Evolutionary conservation across 2,797 vertebrate genomes (phyloP).

Genomic region (Epinephelus malabaricus): DNA sequence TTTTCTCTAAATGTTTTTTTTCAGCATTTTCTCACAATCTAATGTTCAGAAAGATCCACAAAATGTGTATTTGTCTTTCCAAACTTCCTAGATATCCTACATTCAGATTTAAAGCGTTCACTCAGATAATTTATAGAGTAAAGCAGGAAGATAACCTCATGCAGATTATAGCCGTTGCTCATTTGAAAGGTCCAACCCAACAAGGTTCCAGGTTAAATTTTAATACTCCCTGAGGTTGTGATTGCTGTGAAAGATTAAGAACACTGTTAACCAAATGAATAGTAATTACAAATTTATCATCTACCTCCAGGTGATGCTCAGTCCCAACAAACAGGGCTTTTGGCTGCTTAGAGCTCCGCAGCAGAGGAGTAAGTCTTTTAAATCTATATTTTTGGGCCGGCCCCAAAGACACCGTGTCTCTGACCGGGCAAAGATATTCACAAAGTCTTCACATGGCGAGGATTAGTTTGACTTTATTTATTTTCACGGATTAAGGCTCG

Average conservation of each 20-base stretch:
- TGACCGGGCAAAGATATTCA: conserved; percentile 38
- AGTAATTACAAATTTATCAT: conserved; percentile 45
- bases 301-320: conserved; percentile 31
- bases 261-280: conserved; percentile 20
- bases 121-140: neutral
- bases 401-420: conserved; percentile 32
- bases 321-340: conserved; percentile 27
- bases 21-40: neutral
- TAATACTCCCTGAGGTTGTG: conserved; percentile 17
- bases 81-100: neutral
- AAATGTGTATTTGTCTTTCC: neutral
- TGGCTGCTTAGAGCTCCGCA: conserved; percentile 24
- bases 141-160: neutral
- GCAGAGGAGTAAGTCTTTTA: conserved; percentile 32
- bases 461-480: conserved; percentile 73
- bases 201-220: conserved; percentile 17
- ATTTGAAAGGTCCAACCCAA: conserved; percentile 22
- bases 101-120: conserved; percentile 2
- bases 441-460: conserved; percentile 35
- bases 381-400: conserved; percentile 42
- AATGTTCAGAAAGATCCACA: conserved; percentile 4
- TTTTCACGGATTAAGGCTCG: conserved; percentile 74
- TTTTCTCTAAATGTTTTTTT: neutral
- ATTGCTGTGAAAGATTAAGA: conserved; percentile 32
- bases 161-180: conserved; percentile 9